A percentile compares a stretch with the other conserved stretches of the same genome.
These are phyloP conservation scores for Escarpia spicata DNA, from an alignment of 2,888 invertebrate species.

Conservation along the genomic window DNA sequence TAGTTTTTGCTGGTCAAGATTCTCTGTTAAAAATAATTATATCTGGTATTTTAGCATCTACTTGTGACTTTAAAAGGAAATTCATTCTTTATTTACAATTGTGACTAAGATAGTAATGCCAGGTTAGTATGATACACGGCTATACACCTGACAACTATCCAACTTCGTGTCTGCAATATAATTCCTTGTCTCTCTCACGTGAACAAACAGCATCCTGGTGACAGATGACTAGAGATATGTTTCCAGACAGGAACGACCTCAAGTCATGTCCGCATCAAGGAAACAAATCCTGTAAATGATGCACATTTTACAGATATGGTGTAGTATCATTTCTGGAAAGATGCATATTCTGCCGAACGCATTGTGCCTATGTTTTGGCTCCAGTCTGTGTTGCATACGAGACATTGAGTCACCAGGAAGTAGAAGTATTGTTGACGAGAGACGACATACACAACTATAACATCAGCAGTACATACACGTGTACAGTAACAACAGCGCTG, in stretches of 20 bases:
- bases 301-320: not conserved
- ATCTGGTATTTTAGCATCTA: not conserved
- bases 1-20: not conserved
- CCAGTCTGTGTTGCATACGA: not conserved
- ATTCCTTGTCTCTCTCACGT: not conserved
- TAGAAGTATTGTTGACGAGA: not conserved
- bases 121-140: not conserved
- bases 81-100: not conserved
- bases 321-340: not conserved
- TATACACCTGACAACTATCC: not conserved
- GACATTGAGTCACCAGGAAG: not conserved
- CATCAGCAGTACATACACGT: conserved; percentile 11
- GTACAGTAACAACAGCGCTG: conserved; percentile 11
- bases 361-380: not conserved
- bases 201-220: not conserved
- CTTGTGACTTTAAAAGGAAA: not conserved
- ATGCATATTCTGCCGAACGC: not conserved
- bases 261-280: not conserved
- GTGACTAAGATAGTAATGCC: not conserved
- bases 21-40: not conserved
- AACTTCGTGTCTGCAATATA: not conserved
- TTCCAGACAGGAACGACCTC: not conserved
- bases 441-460: not conserved
- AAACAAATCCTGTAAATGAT: no score
- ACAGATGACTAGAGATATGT: not conserved